Conservation (phyloP, 2,888 invertebrate genomes). For the Allygus modestus region DNA sequence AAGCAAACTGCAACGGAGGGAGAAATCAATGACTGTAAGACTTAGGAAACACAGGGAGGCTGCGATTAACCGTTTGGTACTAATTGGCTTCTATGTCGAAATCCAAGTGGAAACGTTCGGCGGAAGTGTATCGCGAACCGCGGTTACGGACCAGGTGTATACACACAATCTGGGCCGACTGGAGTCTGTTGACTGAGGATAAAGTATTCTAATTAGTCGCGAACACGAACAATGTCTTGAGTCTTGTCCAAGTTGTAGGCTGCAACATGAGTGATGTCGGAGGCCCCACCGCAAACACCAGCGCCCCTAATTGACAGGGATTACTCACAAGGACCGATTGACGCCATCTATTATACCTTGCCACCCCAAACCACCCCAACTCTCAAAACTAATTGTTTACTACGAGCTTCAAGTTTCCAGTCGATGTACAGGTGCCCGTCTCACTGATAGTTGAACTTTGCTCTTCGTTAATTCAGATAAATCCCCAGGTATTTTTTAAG, state of each 20-base stretch:
- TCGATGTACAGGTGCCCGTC: neutral
- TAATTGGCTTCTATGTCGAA: constrained; percentile 17
- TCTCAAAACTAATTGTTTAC: constrained; percentile 40
- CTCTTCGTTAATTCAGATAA: no score
- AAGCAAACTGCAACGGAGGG: constrained; percentile 51
- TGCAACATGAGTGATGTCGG: constrained; percentile 48
- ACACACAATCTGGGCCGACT: constrained; percentile 65
- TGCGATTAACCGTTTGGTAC: constrained; percentile 36
- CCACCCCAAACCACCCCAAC: constrained; percentile 26
- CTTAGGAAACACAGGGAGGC: constrained; percentile 14
- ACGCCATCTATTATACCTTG: constrained; percentile 40
- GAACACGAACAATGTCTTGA: constrained; percentile 62
- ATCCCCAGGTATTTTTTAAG: no score
- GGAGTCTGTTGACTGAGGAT: constrained; percentile 68
- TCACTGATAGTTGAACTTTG: neutral
- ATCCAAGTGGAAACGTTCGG: neutral
- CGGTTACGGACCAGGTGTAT: no score
- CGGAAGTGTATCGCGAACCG: neutral
- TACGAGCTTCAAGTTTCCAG: constrained; percentile 1
- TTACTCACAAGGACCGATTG: constrained; percentile 56
- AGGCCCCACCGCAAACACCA: constrained; percentile 47
- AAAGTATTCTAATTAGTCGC: constrained; percentile 69
- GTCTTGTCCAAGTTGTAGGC: constrained; percentile 37
- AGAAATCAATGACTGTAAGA: constrained; percentile 40
- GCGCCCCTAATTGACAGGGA: constrained; percentile 49